Conservation (phyloP, 2,888 invertebrate species). For the Frankliniella fusca region DNA sequence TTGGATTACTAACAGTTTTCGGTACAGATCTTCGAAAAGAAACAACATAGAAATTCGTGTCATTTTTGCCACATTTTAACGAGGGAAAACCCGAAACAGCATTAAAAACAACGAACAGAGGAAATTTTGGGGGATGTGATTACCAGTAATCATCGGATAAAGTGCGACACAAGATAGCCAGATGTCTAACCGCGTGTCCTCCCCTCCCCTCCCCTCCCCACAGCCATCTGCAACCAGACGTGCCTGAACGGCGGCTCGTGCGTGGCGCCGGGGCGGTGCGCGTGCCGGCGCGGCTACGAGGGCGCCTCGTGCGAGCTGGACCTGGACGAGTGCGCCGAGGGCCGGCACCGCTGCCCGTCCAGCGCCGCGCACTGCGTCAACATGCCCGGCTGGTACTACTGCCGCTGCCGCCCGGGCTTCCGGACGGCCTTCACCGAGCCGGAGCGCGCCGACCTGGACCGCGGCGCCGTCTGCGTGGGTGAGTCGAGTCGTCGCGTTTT, state of each 20-base stretch:
- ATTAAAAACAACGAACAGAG: too few relatives aligned
- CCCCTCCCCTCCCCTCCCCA: neutral
- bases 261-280: constrained; percentile 69
- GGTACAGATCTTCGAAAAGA: too few relatives aligned
- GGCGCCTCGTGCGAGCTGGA: constrained; percentile 81
- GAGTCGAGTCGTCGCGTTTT: too few relatives aligned
- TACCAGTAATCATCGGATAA: too few relatives aligned
- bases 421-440: constrained; percentile 49
- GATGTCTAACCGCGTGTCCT: too few relatives aligned
- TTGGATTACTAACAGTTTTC: too few relatives aligned
- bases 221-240: constrained; percentile 73
- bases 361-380: constrained; percentile 75
- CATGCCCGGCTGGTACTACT: constrained; percentile 86
- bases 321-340: constrained; percentile 75
- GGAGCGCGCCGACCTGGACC: constrained; percentile 30
- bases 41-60: too few relatives aligned
- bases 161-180: too few relatives aligned
- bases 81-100: too few relatives aligned
- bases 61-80: too few relatives aligned
- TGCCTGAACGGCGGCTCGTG: constrained; percentile 83
- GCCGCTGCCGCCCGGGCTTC: constrained; percentile 77
- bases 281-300: constrained; percentile 75
- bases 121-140: too few relatives aligned
- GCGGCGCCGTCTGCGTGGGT: constrained; percentile 12
- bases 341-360: constrained; percentile 66